These are phyloP conservation scores for Microtus richardsoni DNA, from an alignment of 2,113 vertebrate species.

Conservation along the genomic window DNA sequence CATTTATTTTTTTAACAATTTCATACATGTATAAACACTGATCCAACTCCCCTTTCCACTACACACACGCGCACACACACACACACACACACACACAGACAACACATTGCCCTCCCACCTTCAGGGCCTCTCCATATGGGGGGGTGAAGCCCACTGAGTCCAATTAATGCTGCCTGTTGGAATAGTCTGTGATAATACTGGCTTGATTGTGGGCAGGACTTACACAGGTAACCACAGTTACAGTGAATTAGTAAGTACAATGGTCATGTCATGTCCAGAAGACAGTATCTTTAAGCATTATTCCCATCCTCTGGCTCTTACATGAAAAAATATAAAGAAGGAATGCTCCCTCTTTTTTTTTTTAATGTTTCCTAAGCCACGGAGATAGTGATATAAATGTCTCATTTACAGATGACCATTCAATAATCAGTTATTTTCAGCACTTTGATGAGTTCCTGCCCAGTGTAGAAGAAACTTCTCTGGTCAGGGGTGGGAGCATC, in stretches of 20 bases:
- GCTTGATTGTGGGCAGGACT: background rate
- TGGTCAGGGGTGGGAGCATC: background rate
- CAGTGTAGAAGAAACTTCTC: background rate
- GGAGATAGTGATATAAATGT: background rate
- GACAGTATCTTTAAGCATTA: background rate
- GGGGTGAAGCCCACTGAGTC: background rate
- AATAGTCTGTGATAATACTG: background rate
- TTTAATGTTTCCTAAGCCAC: background rate
- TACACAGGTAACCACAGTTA: background rate
- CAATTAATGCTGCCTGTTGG: background rate
- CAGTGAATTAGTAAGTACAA: background rate
- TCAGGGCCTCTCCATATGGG: background rate
- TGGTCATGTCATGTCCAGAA: background rate
- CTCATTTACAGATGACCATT: background rate
- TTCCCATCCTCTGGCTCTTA: background rate
- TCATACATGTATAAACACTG: background rate
- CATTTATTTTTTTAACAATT: background rate
- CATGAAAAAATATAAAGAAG: background rate
- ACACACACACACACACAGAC: background rate
- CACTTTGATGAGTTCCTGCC: background rate
- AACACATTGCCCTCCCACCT: background rate
- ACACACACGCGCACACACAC: background rate
- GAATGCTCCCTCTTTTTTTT: background rate
- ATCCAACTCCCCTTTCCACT: background rate
- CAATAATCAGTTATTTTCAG: background rate